phyloP scores from a whole-genome alignment of 2,888 invertebrate genomes.

The Acleris cristana region DNA sequence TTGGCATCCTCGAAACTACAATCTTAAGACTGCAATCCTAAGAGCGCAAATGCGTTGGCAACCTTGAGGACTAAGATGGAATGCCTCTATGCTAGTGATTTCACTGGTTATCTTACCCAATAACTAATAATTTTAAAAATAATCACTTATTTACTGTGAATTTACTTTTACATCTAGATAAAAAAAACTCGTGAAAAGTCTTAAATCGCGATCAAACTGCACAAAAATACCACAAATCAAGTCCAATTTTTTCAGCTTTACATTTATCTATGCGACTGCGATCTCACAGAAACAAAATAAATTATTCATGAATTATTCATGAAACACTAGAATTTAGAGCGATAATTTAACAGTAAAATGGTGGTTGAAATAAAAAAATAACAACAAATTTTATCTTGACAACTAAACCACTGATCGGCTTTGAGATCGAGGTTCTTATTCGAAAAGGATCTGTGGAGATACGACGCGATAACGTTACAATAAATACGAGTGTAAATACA shows the following conservation, averaged over 20 bases:
- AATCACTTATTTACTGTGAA: too few species aligned
- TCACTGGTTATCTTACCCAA: too few species aligned
- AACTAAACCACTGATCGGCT: conserved; percentile 12
- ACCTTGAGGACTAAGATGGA: too few species aligned
- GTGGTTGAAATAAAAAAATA: conserved; percentile 9
- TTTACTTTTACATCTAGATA: too few species aligned
- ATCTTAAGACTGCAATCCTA: too few species aligned
- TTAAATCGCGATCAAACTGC: too few species aligned
- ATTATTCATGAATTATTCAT: conserved; percentile 22
- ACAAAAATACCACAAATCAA: neutral
- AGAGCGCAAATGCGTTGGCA: too few species aligned
- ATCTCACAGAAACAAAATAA: conserved; percentile 19
- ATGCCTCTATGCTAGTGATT: too few species aligned
- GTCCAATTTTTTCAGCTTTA: conserved; percentile 1
- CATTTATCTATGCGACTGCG: neutral
- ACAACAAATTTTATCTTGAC: conserved; percentile 13
- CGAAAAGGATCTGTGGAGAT: conserved; percentile 1
- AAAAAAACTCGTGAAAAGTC: too few species aligned
- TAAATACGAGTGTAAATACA: neutral
- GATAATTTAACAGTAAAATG: conserved; percentile 21
- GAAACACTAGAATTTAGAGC: conserved; percentile 26
- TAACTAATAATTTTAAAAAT: too few species aligned
- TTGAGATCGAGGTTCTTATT: conserved; percentile 5
- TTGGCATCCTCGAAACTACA: too few species aligned
- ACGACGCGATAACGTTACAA: neutral